Percentiles rank a stretch among this genome's conserved stretches.
These are phyloP conservation scores for Epizoanthus stellaris DNA, from an alignment of 92 coral and sea anemone species.

Conservation along the genomic window DNA sequence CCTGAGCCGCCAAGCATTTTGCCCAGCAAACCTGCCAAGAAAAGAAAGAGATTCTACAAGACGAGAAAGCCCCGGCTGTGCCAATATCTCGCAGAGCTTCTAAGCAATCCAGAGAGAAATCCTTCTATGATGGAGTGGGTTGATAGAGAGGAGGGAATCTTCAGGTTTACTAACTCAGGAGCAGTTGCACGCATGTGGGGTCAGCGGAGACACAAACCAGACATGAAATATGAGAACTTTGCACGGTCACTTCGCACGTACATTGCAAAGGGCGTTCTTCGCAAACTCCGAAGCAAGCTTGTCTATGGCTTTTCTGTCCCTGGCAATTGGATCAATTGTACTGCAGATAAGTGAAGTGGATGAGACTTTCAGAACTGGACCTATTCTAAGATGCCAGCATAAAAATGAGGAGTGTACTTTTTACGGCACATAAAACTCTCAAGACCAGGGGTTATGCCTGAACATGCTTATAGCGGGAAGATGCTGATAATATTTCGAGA, in stretches of 20 bases:
- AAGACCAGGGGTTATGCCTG: too few species aligned
- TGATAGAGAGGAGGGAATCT: conserved; percentile 90
- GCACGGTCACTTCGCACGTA: conserved; percentile 97
- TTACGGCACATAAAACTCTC: too few species aligned
- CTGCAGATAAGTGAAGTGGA: not conserved
- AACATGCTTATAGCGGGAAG: too few species aligned
- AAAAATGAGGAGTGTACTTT: too few species aligned
- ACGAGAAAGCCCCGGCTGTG: conserved; percentile 92
- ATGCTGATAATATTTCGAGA: too few species aligned
- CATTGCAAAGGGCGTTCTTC: conserved; percentile 95
- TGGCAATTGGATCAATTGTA: conserved; percentile 28
- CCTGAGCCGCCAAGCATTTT: not conserved
- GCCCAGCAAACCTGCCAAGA: not conserved
- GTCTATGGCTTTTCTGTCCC: conserved; percentile 83
- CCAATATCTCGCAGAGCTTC: conserved; percentile 82
- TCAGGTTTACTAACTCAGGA: conserved; percentile 90
- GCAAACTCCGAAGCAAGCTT: conserved; percentile 92
- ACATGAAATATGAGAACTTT: conserved; percentile 99
- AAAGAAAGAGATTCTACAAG: conserved; percentile 55
- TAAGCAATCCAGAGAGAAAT: conserved; percentile 77
- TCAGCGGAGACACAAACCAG: conserved; percentile 90
- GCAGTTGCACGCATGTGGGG: conserved; percentile 99
- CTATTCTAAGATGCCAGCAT: not conserved
- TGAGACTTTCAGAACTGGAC: not conserved
- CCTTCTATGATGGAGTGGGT: conserved; percentile 95